Conservation (phyloP, 2,797 vertebrate genomes). For the Enteromius trimaculatus region DNA sequence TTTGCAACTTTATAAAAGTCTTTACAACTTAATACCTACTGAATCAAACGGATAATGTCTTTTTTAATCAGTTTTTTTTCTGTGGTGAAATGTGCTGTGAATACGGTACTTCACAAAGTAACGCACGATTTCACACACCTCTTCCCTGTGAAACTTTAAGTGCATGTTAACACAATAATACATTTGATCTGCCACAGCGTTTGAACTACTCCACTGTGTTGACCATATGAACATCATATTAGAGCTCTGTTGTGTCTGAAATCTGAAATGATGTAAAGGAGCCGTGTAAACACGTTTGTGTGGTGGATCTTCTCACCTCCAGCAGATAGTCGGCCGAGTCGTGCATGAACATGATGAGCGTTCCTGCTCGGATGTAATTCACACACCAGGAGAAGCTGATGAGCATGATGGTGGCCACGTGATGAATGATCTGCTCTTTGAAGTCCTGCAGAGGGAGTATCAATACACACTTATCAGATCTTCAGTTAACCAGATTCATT, state of each 20-base stretch:
- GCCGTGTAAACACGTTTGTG: too few relatives aligned
- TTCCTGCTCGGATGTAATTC: conserved; percentile 92
- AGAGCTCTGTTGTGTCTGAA: too few relatives aligned
- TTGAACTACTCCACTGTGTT: neutral
- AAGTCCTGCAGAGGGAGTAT: conserved; percentile 82
- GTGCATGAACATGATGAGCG: conserved; percentile 93
- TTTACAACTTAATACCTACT: neutral
- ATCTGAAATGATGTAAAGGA: neutral
- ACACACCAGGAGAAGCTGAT: conserved; percentile 98
- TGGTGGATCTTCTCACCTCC: conserved; percentile 86
- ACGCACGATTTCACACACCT: neutral
- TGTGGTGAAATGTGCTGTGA: too few relatives aligned
- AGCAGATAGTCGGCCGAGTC: conserved; percentile 93
- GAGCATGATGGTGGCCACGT: conserved; percentile 92
- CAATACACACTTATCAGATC: neutral
- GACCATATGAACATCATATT: neutral
- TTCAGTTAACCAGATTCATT: neutral
- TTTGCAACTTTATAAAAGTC: too few relatives aligned
- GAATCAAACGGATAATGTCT: neutral
- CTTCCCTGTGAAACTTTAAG: neutral
- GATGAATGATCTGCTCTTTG: conserved; percentile 94
- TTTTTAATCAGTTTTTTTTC: neutral
- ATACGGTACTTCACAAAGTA: neutral
- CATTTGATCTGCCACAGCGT: too few relatives aligned
- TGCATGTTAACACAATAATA: neutral